phyloP scores from a whole-genome alignment of 2,113 vertebrate species.

The Hucho hucho region DNA sequence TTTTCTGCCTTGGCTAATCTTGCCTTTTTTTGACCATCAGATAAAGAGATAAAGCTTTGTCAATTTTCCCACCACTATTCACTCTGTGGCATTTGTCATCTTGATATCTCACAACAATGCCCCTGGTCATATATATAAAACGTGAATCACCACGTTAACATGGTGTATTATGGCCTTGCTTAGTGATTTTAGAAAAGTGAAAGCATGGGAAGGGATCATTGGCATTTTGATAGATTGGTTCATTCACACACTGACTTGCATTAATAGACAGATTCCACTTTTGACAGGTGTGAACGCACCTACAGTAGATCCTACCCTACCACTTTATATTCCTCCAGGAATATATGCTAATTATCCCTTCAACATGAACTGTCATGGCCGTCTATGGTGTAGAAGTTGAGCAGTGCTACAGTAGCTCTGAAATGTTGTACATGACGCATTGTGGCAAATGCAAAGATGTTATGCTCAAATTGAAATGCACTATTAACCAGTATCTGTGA shows the following conservation, averaged over 20 bases:
- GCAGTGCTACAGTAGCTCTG: neutral
- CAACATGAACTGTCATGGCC: neutral
- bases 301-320: neutral
- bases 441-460: constrained; percentile 1
- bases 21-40: constrained; percentile 16
- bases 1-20: neutral
- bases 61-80: neutral
- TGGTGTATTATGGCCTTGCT: no score
- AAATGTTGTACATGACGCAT: neutral
- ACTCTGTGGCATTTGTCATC: neutral
- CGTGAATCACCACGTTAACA: no score
- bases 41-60: constrained; percentile 32
- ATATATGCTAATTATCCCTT: neutral
- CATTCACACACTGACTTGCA: neutral
- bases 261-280: neutral
- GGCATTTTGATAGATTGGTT: constrained; percentile 3
- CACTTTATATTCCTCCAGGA: neutral
- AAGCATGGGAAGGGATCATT: neutral
- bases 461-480: constrained; percentile 51
- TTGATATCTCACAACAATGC: no score
- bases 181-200: neutral
- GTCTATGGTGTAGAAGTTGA: no score
- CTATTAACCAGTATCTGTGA: constrained; percentile 31
- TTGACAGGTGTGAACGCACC: neutral
- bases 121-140: neutral